Base-by-base conservation (phyloP, 2,888 invertebrate genomes). In the Masnerella sp. region DNA sequence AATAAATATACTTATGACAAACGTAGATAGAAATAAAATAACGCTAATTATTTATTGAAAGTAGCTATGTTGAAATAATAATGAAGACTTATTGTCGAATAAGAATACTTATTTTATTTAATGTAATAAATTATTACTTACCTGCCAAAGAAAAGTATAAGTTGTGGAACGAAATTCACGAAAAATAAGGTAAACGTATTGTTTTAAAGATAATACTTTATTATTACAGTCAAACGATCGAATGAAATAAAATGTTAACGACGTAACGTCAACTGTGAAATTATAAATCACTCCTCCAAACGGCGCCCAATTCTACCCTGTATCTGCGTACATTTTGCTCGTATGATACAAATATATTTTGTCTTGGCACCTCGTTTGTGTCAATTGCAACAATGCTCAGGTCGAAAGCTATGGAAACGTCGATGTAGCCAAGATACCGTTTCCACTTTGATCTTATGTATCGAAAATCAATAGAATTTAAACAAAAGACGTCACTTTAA, bases 281-380 rank as follows among this genome's bases (percentile, higher is more conserved):
- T 42, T 36, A 54, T 9, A 59, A 11, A 68, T 11, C 42, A 5
- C 8, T 36, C 9, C 42, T 11, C 12, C 22, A 59, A 36, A 38
- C 54, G 30, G 14, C 15, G 52, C 17, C 25, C 32, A n/a, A 28
- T 34, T 59, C 69, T 71, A 71, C 70, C 70, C 70, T 71, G 64
- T 71, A 45, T 61, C 28, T 71, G 56, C 47, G 38, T 71, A 25
- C 56, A 52, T 20, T 65, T 69, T 52, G 18, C 22, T 64, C 38
- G 42, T 64, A 71, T 65, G 18, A 45, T 71, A 71, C 64, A 71
- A 71, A 64, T 59, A 71, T 71, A 65, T 64, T 52, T 59, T 36
- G 28, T 59, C 65, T 71, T 71, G 71, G 64, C 71, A 71, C 71
- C 52, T 45, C 45, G 22, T 45, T 59, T 52, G 32, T 40, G 30